phyloP scores from a whole-genome alignment of 2,888 invertebrate species.

The Ypsolopha sequella region DNA sequence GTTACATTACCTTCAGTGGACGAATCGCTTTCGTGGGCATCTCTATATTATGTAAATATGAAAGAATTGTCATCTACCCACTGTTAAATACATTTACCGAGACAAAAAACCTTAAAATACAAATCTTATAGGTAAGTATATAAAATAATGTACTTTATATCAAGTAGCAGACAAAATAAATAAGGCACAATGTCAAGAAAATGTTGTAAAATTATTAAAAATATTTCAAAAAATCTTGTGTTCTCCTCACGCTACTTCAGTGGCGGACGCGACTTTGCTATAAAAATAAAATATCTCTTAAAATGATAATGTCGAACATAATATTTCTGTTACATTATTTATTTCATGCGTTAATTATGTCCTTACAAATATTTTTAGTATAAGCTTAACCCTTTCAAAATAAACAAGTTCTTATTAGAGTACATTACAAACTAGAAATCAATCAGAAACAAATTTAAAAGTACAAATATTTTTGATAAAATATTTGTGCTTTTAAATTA shows the following conservation, averaged over 20 bases:
- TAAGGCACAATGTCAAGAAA: neutral
- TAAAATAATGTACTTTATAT: neutral
- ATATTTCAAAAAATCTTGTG: neutral
- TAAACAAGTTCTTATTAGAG: neutral
- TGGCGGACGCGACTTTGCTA: constrained; percentile 1
- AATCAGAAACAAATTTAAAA: too few relatives aligned
- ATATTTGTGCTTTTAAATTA: too few relatives aligned
- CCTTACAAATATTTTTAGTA: neutral
- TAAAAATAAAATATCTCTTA: neutral
- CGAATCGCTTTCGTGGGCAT: constrained; percentile 53
- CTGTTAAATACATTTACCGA: neutral
- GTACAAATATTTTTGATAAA: too few relatives aligned
- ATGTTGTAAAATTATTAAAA: neutral
- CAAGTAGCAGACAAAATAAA: neutral
- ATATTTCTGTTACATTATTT: neutral
- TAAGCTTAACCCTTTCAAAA: neutral
- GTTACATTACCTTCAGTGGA: constrained; percentile 65
- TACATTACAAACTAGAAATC: too few relatives aligned
- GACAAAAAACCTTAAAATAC: neutral
- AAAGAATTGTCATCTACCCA: neutral
- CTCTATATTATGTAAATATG: constrained; percentile 16
- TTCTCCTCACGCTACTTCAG: constrained; percentile 1
- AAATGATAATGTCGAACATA: neutral
- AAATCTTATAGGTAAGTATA: neutral
- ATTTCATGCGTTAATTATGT: neutral